These are phyloP conservation scores for Arion vulgaris DNA, from an alignment of 1,140 invertebrate species.

Conservation along the genomic window DNA sequence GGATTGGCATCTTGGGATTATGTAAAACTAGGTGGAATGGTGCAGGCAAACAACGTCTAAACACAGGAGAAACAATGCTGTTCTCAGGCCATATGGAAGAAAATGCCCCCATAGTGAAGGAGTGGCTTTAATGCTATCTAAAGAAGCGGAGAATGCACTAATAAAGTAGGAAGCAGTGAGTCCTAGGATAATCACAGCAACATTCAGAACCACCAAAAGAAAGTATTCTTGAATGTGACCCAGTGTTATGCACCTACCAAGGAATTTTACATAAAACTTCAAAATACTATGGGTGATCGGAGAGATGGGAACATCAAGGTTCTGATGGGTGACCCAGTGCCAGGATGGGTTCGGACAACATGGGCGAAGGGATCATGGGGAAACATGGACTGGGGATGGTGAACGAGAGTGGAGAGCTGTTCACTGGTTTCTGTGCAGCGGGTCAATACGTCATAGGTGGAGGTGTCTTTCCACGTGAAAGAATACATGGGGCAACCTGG, in stretches of 20 bases:
- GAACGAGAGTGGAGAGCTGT: not conserved
- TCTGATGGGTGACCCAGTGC: slow-evolving; percentile 41
- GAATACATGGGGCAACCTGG: not conserved
- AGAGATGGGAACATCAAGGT: slow-evolving; percentile 35
- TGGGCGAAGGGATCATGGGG: not conserved
- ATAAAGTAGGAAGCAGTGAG: slow-evolving; percentile 43
- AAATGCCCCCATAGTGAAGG: slow-evolving; percentile 38
- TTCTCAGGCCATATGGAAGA: slow-evolving; percentile 45
- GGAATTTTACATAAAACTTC: slow-evolving; percentile 34
- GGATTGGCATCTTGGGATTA: slow-evolving; percentile 9
- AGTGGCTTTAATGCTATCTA: slow-evolving; percentile 44
- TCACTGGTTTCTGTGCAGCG: too few species aligned
- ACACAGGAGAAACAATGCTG: slow-evolving; percentile 35
- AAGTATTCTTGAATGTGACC: slow-evolving; percentile 35
- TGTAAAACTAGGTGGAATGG: slow-evolving; percentile 39
- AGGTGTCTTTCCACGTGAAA: not conserved
- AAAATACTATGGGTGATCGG: slow-evolving; percentile 22
- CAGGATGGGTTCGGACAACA: slow-evolving; percentile 16
- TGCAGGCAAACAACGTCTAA: not conserved
- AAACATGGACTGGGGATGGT: not conserved
- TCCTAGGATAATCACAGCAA: slow-evolving; percentile 42
- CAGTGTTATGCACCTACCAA: slow-evolving; percentile 46
- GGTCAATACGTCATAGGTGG: not conserved
- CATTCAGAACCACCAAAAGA: slow-evolving; percentile 42
- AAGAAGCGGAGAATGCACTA: slow-evolving; percentile 34